Evolutionary conservation across 1,140 invertebrate species (phyloP).

Genomic region (Colletes gigas): DNA sequence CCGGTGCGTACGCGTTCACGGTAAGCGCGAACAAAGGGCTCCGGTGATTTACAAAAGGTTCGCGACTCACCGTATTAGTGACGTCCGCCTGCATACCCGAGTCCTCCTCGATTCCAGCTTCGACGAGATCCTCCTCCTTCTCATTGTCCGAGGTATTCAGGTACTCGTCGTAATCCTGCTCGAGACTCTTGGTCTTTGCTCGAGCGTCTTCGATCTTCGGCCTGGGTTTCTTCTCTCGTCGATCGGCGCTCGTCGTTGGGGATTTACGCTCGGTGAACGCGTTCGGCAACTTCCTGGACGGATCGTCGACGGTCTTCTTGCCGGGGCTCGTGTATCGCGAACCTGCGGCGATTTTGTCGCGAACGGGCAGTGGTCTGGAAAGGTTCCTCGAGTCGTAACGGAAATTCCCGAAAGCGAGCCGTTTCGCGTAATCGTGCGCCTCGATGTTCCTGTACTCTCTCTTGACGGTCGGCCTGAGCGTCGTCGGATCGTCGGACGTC

Average conservation of each 20-base stretch:
- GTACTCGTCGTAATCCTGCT: slow-evolving; percentile 74
- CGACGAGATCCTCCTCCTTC: slow-evolving; percentile 66
- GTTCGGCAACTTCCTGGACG: slow-evolving; percentile 2
- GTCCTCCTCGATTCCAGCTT: slow-evolving; percentile 51
- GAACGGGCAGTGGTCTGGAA: slow-evolving; percentile 9
- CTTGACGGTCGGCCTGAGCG: slow-evolving; percentile 55
- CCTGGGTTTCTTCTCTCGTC: slow-evolving; percentile 13
- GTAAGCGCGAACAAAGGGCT: neutral
- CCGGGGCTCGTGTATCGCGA: no score
- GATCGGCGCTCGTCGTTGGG: slow-evolving; percentile 14
- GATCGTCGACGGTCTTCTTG: slow-evolving; percentile 12
- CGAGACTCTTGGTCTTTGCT: slow-evolving; percentile 68
- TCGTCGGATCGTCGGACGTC: slow-evolving; percentile 71
- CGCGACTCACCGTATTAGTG: slow-evolving; percentile 66
- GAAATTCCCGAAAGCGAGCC: slow-evolving; percentile 68
- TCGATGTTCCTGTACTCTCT: slow-evolving; percentile 71
- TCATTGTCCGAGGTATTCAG: slow-evolving; percentile 66
- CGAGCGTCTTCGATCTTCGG: slow-evolving; percentile 26
- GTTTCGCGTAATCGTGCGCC: slow-evolving; percentile 65
- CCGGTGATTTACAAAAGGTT: neutral
- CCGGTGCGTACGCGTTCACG: no score
- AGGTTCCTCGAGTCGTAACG: slow-evolving; percentile 59
- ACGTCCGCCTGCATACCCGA: slow-evolving; percentile 70
- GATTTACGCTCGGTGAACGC: slow-evolving; percentile 32
- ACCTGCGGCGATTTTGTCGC: neutral